Evolutionary conservation across 2,113 vertebrate species (phyloP), one percentile per base, ranked within the genome.

Genomic region (Siniperca knerii): DNA sequence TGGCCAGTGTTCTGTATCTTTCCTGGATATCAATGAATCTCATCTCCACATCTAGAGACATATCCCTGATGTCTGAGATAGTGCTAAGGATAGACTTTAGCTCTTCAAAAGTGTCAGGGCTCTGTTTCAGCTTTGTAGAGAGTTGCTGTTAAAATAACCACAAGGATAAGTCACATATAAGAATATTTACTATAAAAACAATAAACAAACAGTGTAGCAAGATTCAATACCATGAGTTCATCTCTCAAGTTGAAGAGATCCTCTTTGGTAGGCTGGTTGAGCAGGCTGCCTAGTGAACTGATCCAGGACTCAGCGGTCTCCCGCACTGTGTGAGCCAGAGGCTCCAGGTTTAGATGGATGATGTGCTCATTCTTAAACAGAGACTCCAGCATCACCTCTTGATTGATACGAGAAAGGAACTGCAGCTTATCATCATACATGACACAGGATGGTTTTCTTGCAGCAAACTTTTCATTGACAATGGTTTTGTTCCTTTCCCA

Each of bases 391-490:
- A 88, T 82, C 57, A 98, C 96, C n/a, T 98, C 97, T 20, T 90
- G 85, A 11, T 91, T 83, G 8, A 97, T 78, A 23, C 76, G 92
- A 57, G 87, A 60, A 9, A 98, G 96, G 82, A 96, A 96, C 92
- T 98, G 97, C 82, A 99, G 85, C 90, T 97, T 96, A 1, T 97
- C 96, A 20, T 99, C 98, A 1, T 97, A 99, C 33, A 89, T 62
- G 23, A 95, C 93, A 20, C 95, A 98, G 1, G 96, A 35, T 0
- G 98, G 97, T 3, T 95, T 97, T 87, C 92, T 95, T 46, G 96
- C 93, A 0, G 97, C 97, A 82, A 99, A 97, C 75, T 89, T 97
- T 87, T 97, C 97, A 93, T 96, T 94, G 70, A 96, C 92, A 0
- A 96, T 78, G 10, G 75, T 87, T 88, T 96, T 97, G 93, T 99